Evolutionary conservation across 1,140 invertebrate species (phyloP).

Genomic region (Hyles euphorbiae): DNA sequence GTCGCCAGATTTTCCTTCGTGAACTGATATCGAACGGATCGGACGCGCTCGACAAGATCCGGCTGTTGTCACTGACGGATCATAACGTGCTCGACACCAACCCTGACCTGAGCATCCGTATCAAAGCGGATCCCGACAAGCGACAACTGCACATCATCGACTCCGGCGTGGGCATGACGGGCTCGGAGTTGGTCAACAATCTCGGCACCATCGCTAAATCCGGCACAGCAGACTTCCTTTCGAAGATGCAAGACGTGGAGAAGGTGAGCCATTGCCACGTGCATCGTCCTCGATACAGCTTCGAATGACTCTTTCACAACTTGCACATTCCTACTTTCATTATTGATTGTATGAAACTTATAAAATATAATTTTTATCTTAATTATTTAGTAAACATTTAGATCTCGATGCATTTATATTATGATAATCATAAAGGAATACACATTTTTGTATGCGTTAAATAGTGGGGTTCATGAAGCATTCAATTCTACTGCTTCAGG

Average conservation of each 20-base stretch:
- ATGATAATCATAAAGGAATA: too few species aligned
- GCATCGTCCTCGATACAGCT: not conserved
- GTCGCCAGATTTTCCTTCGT: constrained; percentile 91
- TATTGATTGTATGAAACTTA: too few species aligned
- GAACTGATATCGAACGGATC: constrained; percentile 98
- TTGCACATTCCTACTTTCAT: too few species aligned
- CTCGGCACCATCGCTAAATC: constrained; percentile 99
- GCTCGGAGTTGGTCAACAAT: constrained; percentile 95
- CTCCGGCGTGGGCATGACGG: constrained; percentile 99
- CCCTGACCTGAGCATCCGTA: constrained; percentile 91
- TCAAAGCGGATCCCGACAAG: constrained; percentile 98
- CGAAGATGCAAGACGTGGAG: constrained; percentile 89
- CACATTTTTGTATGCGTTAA: too few species aligned
- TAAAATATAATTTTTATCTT: too few species aligned
- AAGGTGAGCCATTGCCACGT: constrained; percentile 25
- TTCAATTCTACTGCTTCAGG: too few species aligned
- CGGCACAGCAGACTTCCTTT: constrained; percentile 98
- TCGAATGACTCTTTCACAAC: too few species aligned
- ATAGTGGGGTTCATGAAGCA: too few species aligned
- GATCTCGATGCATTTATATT: too few species aligned
- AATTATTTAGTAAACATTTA: too few species aligned
- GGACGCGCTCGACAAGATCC: constrained; percentile 96
- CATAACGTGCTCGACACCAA: constrained; percentile 85
- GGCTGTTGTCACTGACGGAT: constrained; percentile 94
- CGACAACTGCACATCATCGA: constrained; percentile 96